Evolutionary conservation across 2,797 vertebrate genomes (phyloP).

Genomic region (Artibeus jamaicensis): DNA sequence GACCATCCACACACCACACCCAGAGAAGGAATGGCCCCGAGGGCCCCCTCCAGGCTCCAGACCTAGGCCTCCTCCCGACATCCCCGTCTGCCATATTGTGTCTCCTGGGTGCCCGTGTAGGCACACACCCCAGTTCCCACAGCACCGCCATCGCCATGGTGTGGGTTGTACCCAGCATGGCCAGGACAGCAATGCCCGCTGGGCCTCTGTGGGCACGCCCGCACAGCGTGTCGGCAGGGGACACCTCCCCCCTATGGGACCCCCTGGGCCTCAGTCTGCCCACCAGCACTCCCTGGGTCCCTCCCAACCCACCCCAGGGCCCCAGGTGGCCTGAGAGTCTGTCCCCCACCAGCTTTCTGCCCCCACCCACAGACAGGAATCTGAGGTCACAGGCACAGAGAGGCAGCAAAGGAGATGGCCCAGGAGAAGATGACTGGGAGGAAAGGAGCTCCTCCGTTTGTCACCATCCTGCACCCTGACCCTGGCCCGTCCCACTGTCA

Average conservation of each 20-base stretch:
- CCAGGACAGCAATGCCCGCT: not conserved
- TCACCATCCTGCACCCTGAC: not conserved
- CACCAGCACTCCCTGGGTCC: not conserved
- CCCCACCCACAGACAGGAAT: no score
- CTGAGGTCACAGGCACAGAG: not conserved
- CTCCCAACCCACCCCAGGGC: not conserved
- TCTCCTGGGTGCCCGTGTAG: not conserved
- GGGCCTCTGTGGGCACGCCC: not conserved
- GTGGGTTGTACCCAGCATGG: not conserved
- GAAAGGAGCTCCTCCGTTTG: fast-evolving
- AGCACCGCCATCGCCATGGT: fast-evolving
- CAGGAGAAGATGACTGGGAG: not conserved
- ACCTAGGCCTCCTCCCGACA: not conserved
- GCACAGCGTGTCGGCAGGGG: not conserved
- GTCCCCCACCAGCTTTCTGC: not conserved
- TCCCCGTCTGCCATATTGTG: fast-evolving
- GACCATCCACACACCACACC: not conserved
- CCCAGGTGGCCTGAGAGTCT: not conserved
- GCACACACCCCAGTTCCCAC: fast-evolving
- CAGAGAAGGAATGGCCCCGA: not conserved
- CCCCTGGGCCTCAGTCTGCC: not conserved
- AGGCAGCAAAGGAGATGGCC: not conserved
- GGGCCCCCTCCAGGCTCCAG: not conserved
- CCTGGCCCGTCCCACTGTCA: not conserved
- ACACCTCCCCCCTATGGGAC: not conserved